A percentile compares a stretch with the other conserved stretches of the same genome.
Evolutionary conservation across 2,888 invertebrate species (phyloP).

Genomic region (Eupithecia pulchellata): DNA sequence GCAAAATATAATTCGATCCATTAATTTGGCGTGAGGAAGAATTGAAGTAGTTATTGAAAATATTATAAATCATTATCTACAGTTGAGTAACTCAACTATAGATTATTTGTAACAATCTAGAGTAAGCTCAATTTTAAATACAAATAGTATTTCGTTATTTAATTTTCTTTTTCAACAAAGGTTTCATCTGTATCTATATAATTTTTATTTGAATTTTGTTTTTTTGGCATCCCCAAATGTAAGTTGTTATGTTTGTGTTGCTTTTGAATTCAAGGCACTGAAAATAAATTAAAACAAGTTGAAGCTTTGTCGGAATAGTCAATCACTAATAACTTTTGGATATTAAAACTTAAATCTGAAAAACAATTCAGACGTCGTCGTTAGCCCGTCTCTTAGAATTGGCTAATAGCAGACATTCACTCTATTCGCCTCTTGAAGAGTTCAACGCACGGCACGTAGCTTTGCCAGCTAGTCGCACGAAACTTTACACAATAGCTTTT

Average conservation of each 20-base stretch:
- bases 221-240: not conserved
- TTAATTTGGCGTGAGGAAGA: not conserved
- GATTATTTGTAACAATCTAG: no score
- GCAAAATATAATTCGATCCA: not conserved
- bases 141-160: no score
- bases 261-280: no score
- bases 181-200: no score
- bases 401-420: slow-evolving; percentile 78
- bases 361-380: slow-evolving; percentile 64
- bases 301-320: slow-evolving; percentile 34
- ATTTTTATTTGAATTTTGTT: no score
- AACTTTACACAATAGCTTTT: slow-evolving; percentile 82
- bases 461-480: slow-evolving; percentile 77
- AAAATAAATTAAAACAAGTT: slow-evolving; percentile 1
- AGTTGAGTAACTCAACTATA: no score
- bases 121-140: no score
- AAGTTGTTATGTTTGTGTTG: not conserved
- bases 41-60: no score
- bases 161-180: no score
- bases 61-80: no score
- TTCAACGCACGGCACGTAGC: slow-evolving; percentile 80
- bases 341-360: slow-evolving; percentile 46
- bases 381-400: slow-evolving; percentile 67
- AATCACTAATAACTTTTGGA: slow-evolving; percentile 36
- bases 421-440: slow-evolving; percentile 74